phyloP scores from a whole-genome alignment of 2,888 invertebrate genomes.

The Drosophila acutilabella region DNA sequence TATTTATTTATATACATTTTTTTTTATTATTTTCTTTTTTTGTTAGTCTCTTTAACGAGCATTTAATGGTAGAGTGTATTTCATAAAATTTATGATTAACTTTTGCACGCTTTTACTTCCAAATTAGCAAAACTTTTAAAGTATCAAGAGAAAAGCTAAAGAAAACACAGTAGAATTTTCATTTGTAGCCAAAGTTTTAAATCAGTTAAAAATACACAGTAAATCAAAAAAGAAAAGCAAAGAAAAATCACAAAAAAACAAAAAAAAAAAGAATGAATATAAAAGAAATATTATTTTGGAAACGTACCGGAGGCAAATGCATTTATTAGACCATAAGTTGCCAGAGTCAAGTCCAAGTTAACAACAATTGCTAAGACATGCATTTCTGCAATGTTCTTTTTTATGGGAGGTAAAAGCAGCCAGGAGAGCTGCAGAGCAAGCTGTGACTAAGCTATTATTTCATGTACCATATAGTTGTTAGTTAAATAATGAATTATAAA shows the following conservation, averaged over 20 bases:
- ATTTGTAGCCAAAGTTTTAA: constrained; percentile 46
- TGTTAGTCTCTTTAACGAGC: constrained; percentile 23
- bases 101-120: constrained; percentile 68
- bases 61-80: constrained; percentile 22
- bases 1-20: constrained; percentile 53
- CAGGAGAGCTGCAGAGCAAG: constrained; percentile 63
- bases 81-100: constrained; percentile 41
- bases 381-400: constrained; percentile 45
- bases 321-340: constrained; percentile 81
- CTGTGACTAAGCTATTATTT: constrained; percentile 70
- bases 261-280: constrained; percentile 18
- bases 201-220: constrained; percentile 26
- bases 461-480: constrained; percentile 38
- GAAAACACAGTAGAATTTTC: constrained; percentile 15
- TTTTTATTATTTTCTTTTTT: constrained; percentile 22
- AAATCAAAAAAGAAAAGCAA: neutral
- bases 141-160: constrained; percentile 17
- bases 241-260: constrained; percentile 1
- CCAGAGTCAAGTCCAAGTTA: constrained; percentile 50
- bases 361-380: constrained; percentile 34
- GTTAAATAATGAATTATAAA: constrained; percentile 20
- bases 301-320: constrained; percentile 84
- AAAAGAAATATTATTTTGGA: constrained; percentile 25
- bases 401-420: constrained; percentile 72
- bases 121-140: constrained; percentile 40